Base-by-base conservation (phyloP, 2,113 vertebrate species). In the Fregetta grallaria region DNA sequence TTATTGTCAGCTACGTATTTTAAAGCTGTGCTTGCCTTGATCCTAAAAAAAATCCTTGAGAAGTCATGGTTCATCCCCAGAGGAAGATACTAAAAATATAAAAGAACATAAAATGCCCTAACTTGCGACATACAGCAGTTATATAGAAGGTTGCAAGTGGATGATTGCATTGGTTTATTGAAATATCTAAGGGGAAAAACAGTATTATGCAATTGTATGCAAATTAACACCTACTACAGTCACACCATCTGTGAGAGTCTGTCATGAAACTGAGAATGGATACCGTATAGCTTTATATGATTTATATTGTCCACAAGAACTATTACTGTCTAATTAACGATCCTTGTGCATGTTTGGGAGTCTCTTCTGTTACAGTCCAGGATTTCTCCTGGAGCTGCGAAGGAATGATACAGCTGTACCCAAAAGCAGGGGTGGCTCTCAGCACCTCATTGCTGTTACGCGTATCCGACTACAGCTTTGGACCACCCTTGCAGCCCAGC, bases 401-500 rank as follows among this genome's bases (percentile, higher is more conserved):
- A 50, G 91, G 76, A 94, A 78, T 27, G 49, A 38, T 66, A 53
- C 89, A 95, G 83, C 94, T 96, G 92, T 85, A 79, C 84, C 36
- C 40, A 0, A 90, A 89, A 65, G 61, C 76, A 77, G 45, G 38
- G 62, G 40, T 66, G 52, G 45, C 77, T 94, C 92, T 92, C 61
- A 53, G 83, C 91, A 94, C 92, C 56, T 94, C 75, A 16, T 90
- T 92, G 92, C 88, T 87, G 83, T 96, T 92, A 34, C 26, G 38
- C 29, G 0, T 78, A 53, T 92, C 92, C 85, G 66, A 91, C 53
- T 21, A 91, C 92, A 85, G 96, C 91, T 95, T 75, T 61, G 59
- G 97, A 97, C 95, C 92, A 94, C 92, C 92, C 92, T 89, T 59
- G 50, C 76, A 71, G 91, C 49, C 61, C 80, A 52, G 70, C 73